These are phyloP conservation scores for silkworm (Bombyx mori) DNA, from an alignment of 1,140 invertebrate species.

Conservation along the genomic window ASM3026992v2 NC_085120.1:7859501-7860000, in stretches of 20 bases:
- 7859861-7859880: too few relatives aligned
- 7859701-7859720: conserved; percentile 22
- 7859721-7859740: conserved; percentile 43
- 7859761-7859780: conserved; percentile 66
- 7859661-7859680: conserved; percentile 69
- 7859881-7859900: too few relatives aligned
- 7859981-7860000: too few relatives aligned
- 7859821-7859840: conserved; percentile 4
- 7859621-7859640: conserved; percentile 52
- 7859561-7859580: conserved; percentile 46
- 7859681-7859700: conserved; percentile 38
- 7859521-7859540: conserved; percentile 63
- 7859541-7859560: conserved; percentile 40
- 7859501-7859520: conserved; percentile 30
- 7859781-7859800: conserved; percentile 62
- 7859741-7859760: conserved; percentile 50
- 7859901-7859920: too few relatives aligned
- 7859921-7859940: too few relatives aligned
- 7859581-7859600: conserved; percentile 48
- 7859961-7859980: too few relatives aligned
- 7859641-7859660: conserved; percentile 37
- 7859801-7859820: conserved; percentile 45
- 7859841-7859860: too few relatives aligned
- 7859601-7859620: conserved; percentile 20
- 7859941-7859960: too few relatives aligned